These are phyloP conservation scores for Lepidurus couesii DNA, from an alignment of 1,140 invertebrate species.

Conservation along the genomic window DNA sequence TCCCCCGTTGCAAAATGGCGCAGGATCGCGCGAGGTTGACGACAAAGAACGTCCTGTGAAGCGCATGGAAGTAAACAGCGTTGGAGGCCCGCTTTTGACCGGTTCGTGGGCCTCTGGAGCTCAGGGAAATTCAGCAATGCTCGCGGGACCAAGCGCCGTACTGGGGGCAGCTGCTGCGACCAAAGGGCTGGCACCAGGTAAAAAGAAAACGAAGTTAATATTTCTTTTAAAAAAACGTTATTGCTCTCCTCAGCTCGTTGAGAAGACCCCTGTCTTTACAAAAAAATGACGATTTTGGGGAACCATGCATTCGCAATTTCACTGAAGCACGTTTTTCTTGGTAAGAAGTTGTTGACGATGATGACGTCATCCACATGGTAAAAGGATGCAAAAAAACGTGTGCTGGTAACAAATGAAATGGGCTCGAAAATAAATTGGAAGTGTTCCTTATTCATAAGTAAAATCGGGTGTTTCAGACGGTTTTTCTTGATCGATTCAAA, in stretches of 20 bases:
- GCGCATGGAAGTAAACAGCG: slow-evolving; percentile 14
- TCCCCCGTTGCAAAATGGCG: neutral
- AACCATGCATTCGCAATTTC: slow-evolving; percentile 2
- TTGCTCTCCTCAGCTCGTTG: neutral
- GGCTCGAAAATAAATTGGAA: slow-evolving; percentile 11
- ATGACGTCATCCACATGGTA: neutral
- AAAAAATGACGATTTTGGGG: neutral
- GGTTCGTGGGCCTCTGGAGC: slow-evolving; percentile 16
- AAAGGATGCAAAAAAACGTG: neutral
- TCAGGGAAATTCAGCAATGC: neutral
- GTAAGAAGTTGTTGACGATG: neutral
- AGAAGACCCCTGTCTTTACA: neutral
- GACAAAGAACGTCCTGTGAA: neutral
- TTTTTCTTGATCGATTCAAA: neutral
- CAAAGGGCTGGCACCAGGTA: slow-evolving; percentile 16
- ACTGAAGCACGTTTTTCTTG: slow-evolving; percentile 8
- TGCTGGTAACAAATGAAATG: slow-evolving; percentile 11
- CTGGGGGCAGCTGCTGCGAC: neutral
- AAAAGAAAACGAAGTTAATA: neutral
- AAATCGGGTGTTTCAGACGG: neutral
- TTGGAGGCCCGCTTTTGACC: slow-evolving; percentile 3
- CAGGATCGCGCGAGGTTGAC: neutral
- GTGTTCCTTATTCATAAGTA: slow-evolving; percentile 14
- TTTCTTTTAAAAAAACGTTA: neutral
- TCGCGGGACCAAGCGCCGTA: slow-evolving; percentile 4